A percentile compares a stretch with the other conserved stretches of the same genome.
Evolutionary conservation across 2,113 vertebrate genomes (phyloP).

Genomic region (Crotophaga sulcirostris): DNA sequence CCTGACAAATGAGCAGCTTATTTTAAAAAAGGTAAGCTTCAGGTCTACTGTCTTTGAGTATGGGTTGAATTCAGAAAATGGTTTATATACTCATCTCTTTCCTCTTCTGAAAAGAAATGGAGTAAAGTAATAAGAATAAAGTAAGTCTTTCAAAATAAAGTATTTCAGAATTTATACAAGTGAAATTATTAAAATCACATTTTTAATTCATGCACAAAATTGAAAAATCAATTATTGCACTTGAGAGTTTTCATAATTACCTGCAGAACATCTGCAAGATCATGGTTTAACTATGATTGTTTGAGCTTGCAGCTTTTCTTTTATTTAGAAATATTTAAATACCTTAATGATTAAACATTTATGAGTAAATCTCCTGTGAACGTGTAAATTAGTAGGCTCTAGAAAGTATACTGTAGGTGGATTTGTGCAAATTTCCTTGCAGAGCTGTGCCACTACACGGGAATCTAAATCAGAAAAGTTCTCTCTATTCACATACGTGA

Average conservation of each 20-base stretch:
- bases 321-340: not conserved
- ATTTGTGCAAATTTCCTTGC: constrained; percentile 18
- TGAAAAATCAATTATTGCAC: not conserved
- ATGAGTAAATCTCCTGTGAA: constrained; percentile 23
- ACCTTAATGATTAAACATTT: constrained; percentile 27
- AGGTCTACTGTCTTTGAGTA: not conserved
- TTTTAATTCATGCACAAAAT: not conserved
- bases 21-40: not conserved
- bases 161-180: not conserved
- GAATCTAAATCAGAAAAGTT: constrained; percentile 16
- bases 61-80: not conserved
- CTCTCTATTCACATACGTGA: not conserved
- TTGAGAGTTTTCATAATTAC: not conserved
- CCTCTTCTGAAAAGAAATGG: not conserved
- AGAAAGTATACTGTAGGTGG: not conserved
- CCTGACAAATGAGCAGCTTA: not conserved
- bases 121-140: not conserved
- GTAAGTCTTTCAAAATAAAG: not conserved
- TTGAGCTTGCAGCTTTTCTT: constrained; percentile 19
- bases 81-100: not conserved
- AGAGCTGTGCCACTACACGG: not conserved
- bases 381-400: constrained; percentile 30
- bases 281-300: not conserved
- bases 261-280: not conserved
- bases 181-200: not conserved